Base-by-base conservation (phyloP, 2,113 vertebrate genomes). In the Pithys albifrons region DNA sequence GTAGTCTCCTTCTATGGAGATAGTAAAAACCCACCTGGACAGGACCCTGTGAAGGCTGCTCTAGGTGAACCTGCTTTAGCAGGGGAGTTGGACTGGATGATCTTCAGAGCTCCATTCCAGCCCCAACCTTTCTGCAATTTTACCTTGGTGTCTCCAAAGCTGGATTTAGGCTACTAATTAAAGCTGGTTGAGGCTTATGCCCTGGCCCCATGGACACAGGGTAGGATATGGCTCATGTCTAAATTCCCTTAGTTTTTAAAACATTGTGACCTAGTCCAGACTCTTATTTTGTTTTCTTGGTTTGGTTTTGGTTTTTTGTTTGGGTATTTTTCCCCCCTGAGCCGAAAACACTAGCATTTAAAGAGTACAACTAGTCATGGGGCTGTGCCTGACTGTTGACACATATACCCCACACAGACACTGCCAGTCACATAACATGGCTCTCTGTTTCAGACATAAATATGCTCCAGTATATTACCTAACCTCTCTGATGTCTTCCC, bases 381-480 rank as follows among this genome's bases (percentile, higher is more conserved):
- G 17, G 12, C 35, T 57, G 23, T 66, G 16, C 46, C 23, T 66
- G 75, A 23, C 35, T 69, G 35, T 28, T 74, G 41, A 35, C 28
- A 31, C 29, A 33, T 10, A 3, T 7, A 25, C 18, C 22, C 7
- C 19, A 45, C 20, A 33, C 11, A 48, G n/a, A 29, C 19, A 8
- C 46, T 59, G 41, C 62, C 19, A 46, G 31, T 57, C 29, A 15
- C 0, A 0, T 20, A 58, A 33, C 13, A 7, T 8, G 12, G 10
- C 33, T 5, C 3, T 28, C 22, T 52, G 12, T 52, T 35, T 73
- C 12, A 23, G 61, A 19, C 18, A 31, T 41, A 43, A 62, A 52
- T 64, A 41, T 0, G 3, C 55, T 59, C 27, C 51, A 17, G 25
- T 70, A 58, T 59, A 27, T 57, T 27, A 25, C 37, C 27, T 54